These are phyloP conservation scores for Spilarctia lutea DNA, from an alignment of 2,888 invertebrate species.

Conservation along the genomic window DNA sequence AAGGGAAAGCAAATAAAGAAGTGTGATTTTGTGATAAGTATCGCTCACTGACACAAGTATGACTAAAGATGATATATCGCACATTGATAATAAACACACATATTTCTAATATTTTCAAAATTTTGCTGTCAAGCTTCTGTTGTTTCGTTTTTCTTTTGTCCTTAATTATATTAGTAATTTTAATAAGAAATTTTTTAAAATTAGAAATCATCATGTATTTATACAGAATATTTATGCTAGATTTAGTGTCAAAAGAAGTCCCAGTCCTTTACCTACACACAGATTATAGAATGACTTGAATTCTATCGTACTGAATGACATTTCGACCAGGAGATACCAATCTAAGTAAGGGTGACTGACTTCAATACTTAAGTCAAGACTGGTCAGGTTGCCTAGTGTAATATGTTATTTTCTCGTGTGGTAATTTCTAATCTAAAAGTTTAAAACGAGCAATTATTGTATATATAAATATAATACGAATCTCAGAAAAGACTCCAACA, in stretches of 20 bases:
- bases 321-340: no score
- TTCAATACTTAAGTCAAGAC: no score
- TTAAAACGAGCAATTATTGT: no score
- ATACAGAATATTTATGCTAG: no score
- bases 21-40: slow-evolving; percentile 2
- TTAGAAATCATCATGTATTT: not conserved
- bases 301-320: no score
- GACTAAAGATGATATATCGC: slow-evolving; percentile 2
- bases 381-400: no score
- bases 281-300: not conserved
- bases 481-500: no score
- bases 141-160: not conserved
- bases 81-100: slow-evolving; percentile 1
- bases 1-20: slow-evolving; percentile 29
- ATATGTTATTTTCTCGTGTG: no score
- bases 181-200: not conserved
- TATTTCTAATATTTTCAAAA: not conserved
- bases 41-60: not conserved
- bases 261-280: not conserved
- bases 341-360: no score
- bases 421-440: no score
- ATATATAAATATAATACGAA: no score
- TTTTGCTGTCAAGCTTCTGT: not conserved
- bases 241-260: no score
- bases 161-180: not conserved